phyloP scores from a whole-genome alignment of 2,797 vertebrate species.

The Saxicola maurus region DNA sequence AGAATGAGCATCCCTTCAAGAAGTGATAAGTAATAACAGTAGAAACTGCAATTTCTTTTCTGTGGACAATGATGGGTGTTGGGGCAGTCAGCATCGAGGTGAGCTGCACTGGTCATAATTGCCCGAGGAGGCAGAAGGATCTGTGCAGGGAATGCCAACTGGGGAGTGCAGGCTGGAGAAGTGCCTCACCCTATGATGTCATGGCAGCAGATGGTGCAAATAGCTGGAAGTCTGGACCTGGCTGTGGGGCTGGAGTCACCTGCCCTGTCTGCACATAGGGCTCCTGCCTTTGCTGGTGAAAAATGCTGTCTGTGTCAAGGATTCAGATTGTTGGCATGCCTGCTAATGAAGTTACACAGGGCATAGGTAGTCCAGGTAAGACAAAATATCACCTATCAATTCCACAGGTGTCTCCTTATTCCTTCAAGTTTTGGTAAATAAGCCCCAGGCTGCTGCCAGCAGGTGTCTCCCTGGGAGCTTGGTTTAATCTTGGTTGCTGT shows the following conservation, averaged over 20 bases:
- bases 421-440: not conserved
- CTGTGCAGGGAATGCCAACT: not conserved
- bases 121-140: not conserved
- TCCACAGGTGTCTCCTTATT: not conserved
- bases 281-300: not conserved
- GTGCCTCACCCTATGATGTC: not conserved
- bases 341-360: not conserved
- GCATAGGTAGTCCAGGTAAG: not conserved
- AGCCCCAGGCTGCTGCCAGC: not conserved
- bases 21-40: not conserved
- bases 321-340: not conserved
- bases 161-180: not conserved
- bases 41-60: not conserved
- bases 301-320: not conserved
- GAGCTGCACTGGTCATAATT: not conserved
- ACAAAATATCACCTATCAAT: fast-evolving
- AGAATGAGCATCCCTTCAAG: not conserved
- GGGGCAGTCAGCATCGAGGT: not conserved
- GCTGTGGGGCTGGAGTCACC: not conserved
- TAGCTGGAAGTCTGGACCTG: not conserved
- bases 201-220: conserved; percentile 38
- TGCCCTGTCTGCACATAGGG: fast-evolving
- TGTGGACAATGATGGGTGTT: not conserved
- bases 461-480: conserved; percentile 24
- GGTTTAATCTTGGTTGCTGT: not conserved